Evolutionary conservation across 2,113 vertebrate species (phyloP).

Genomic region (Microtus richardsoni): DNA sequence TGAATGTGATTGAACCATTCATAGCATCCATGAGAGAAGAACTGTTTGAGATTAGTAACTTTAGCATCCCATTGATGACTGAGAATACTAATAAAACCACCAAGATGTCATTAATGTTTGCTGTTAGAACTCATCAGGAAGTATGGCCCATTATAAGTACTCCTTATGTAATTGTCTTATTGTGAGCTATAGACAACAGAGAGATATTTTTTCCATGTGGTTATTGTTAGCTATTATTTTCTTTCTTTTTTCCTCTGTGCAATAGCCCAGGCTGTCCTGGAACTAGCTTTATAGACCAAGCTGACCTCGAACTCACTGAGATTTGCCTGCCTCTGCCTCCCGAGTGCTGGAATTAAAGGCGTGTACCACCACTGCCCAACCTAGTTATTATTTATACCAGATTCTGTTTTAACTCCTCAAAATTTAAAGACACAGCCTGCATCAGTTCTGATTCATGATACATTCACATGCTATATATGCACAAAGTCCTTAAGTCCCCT

Average conservation of each 20-base stretch:
- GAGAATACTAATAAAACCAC: not conserved
- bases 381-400: not conserved
- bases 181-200: not conserved
- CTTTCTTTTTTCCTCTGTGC: not conserved
- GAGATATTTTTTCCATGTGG: constrained; percentile 23
- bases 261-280: not conserved
- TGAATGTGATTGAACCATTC: not conserved
- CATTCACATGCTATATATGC: not conserved
- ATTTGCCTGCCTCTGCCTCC: not conserved
- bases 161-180: not conserved
- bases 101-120: not conserved
- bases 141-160: not conserved
- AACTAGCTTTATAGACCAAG: not conserved
- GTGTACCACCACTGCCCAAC: fast-evolving
- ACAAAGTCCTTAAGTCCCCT: not conserved
- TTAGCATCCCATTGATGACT: not conserved
- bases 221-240: not conserved
- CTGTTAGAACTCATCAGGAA: constrained; percentile 18
- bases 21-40: not conserved
- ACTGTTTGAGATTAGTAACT: not conserved
- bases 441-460: not conserved
- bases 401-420: constrained; percentile 29
- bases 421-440: not conserved
- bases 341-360: not conserved
- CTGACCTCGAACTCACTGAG: not conserved